A percentile compares a stretch with the other conserved stretches of the same genome.
These are phyloP conservation scores for Onychorhynchus coronatus DNA, from an alignment of 2,113 vertebrate genomes.

Conservation along the genomic window DNA sequence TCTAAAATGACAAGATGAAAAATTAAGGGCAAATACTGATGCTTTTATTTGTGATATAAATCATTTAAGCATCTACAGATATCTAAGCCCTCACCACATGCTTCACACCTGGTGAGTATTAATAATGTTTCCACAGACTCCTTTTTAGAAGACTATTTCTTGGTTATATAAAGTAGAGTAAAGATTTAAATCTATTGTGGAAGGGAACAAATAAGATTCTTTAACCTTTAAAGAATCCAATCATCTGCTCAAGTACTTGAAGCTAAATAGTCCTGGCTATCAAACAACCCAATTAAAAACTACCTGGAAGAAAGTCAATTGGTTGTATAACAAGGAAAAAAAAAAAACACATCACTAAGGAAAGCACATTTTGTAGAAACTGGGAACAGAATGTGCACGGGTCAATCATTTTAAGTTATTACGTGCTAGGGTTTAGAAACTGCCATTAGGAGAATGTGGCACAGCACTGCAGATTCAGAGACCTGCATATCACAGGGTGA, in stretches of 20 bases:
- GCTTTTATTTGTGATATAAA: slow-evolving; percentile 29
- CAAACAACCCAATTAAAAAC: slow-evolving; percentile 57
- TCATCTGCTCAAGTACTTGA: slow-evolving; percentile 44
- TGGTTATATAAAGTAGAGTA: slow-evolving; percentile 17
- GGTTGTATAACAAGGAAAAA: slow-evolving; percentile 25
- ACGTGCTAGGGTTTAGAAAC: not conserved
- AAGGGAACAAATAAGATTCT: slow-evolving; percentile 59
- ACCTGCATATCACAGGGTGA: accelerated
- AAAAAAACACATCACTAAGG: not conserved
- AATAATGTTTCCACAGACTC: slow-evolving; percentile 49
- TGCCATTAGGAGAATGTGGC: not conserved
- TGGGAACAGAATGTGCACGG: not conserved
- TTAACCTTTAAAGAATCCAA: slow-evolving; percentile 66
- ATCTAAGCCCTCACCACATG: not conserved
- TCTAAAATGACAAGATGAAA: slow-evolving; percentile 43
- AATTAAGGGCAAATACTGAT: slow-evolving; percentile 40
- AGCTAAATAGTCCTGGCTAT: slow-evolving; percentile 62
- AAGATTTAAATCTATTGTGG: slow-evolving; percentile 35
- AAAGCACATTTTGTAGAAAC: not conserved
- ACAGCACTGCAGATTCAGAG: not conserved
- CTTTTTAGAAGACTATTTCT: slow-evolving; percentile 47
- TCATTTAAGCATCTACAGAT: slow-evolving; percentile 5
- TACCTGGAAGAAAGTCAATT: slow-evolving; percentile 56
- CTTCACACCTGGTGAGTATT: not conserved
- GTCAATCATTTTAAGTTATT: not conserved